Evolutionary conservation across 2,113 vertebrate genomes (phyloP), one percentile per base, ranked within the genome.

Genomic region (Anolis sagrei): DNA sequence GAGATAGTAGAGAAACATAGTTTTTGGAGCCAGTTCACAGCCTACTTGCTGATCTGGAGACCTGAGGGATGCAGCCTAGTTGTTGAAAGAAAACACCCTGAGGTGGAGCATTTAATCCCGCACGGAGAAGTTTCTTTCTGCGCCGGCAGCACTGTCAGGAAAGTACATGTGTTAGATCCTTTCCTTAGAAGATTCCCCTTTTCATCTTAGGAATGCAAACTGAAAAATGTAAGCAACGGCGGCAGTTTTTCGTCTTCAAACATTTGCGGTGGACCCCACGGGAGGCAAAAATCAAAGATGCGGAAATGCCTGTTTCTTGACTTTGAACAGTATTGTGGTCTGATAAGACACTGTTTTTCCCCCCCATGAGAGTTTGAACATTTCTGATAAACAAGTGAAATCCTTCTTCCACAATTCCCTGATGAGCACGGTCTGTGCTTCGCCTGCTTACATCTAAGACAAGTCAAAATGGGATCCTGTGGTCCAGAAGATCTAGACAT

Each of bases 161-260:
- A 49, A 32, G 36, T 49, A 5, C 39, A 34, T 75, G 3, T 74
- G 54, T 74, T 64, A 62, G 27, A 21, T 32, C 27, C 58, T 27
- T 29, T 49, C 39, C 81, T 75, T 75, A 14, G 51, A 75, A 75
- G 70, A 32, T 83, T 48, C 54, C 18, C 54, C 54, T 54, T 83
- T 83, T 76, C 76, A 76, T 76, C 82, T 68, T 8, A 21, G 82
- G 73, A 34, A 66, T 66, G 73, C 39, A 76, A 49, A 66, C 14
- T 76, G 39, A 34, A 25, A 44, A 84, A 76, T 68, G 61, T 34
- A 84, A 75, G 39, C 58, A 23, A 64, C 8, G 4, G 58, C 27
- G 5, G 39, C n/a, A 0, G 3, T n/a, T 73, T 82, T 39, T 64
- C 34, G 21, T 64, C 18, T 74, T 62, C 58, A 64, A 49, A 23